Percentiles rank a stretch among this genome's conserved stretches.
These are phyloP conservation scores for Sebastes elongatus DNA, from an alignment of 2,797 vertebrate species.

Conservation along the genomic window DNA sequence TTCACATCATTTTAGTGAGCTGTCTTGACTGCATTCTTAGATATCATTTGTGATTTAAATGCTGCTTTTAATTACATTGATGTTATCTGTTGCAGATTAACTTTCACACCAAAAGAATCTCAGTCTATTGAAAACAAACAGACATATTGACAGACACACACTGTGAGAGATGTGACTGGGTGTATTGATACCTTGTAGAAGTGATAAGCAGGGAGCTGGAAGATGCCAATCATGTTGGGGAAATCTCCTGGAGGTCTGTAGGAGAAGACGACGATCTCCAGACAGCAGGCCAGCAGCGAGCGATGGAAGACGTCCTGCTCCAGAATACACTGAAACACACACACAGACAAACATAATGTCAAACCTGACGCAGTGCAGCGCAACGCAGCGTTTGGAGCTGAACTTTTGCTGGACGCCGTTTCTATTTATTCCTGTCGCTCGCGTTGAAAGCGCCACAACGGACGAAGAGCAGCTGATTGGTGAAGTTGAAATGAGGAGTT, in stretches of 20 bases:
- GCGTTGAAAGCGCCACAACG: no score
- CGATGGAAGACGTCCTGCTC: slow-evolving; percentile 93
- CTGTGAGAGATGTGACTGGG: background rate
- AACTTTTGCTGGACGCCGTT: no score
- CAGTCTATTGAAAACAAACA: no score
- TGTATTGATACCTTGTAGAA: slow-evolving; percentile 90
- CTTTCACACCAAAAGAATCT: no score
- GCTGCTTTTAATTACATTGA: no score
- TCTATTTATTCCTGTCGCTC: no score
- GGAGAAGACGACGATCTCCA: slow-evolving; percentile 92
- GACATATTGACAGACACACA: background rate
- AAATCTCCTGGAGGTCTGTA: slow-evolving; percentile 92
- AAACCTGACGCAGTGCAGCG: no score
- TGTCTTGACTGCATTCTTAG: background rate
- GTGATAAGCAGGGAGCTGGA: slow-evolving; percentile 91
- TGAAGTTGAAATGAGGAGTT: no score
- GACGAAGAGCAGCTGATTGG: no score
- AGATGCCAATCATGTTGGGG: slow-evolving; percentile 85
- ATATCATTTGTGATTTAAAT: no score
- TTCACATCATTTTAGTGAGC: background rate
- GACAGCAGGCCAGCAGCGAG: slow-evolving; percentile 91
- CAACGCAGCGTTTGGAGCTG: no score
- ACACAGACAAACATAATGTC: background rate
- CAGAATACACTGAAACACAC: slow-evolving; percentile 84
- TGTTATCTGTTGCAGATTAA: no score